Evolutionary conservation across 2,113 vertebrate genomes (phyloP).

Genomic region (Sigmodon hispidus): DNA sequence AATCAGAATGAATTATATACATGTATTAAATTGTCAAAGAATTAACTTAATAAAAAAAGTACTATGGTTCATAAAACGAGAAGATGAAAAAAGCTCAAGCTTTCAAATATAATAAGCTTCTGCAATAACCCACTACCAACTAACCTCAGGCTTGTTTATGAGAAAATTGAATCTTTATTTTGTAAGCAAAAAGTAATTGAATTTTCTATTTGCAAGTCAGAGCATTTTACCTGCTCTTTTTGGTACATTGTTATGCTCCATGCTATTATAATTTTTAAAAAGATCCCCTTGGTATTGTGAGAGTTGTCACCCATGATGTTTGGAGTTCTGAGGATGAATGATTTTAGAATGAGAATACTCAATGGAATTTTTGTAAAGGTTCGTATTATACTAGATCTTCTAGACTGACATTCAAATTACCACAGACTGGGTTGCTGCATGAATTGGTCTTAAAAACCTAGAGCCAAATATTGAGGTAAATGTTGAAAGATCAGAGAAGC

Average conservation of each 20-base stretch:
- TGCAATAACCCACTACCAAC: background rate
- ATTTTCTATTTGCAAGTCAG: constrained; percentile 36
- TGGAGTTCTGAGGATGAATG: constrained; percentile 23
- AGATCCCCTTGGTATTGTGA: background rate
- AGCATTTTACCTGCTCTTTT: constrained; percentile 20
- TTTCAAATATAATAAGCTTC: constrained; percentile 1
- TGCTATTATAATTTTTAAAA: constrained; percentile 8
- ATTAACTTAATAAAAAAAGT: background rate
- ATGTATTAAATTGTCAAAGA: background rate
- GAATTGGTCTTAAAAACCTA: no score
- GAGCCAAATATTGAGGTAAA: no score
- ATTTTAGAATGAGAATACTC: background rate
- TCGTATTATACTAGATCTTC: background rate
- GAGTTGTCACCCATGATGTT: background rate
- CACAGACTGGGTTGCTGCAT: background rate
- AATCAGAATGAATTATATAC: background rate
- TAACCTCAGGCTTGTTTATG: background rate
- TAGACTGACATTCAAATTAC: background rate
- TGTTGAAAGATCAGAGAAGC: no score
- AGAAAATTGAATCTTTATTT: constrained; percentile 36
- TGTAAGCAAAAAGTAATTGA: constrained; percentile 25
- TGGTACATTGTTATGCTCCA: background rate
- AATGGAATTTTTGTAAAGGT: background rate
- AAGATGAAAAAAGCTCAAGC: background rate
- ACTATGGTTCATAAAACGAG: background rate